These are phyloP conservation scores for Antechinus flavipes DNA, from an alignment of 2,113 vertebrate species.

Conservation along the genomic window DNA sequence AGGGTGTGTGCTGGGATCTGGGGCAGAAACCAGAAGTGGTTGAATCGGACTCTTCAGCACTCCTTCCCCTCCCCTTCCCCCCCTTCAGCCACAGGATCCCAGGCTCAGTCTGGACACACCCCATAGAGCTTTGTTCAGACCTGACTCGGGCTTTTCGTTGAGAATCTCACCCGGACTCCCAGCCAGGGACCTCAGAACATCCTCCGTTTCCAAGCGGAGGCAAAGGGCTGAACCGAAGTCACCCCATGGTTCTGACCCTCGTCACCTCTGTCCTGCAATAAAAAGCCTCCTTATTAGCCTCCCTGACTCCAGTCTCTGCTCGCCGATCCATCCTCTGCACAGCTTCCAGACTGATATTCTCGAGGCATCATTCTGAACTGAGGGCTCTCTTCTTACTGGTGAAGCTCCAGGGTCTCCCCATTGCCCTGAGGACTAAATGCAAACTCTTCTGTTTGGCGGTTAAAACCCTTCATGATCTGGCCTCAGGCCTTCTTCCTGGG, in stretches of 20 bases:
- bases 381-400: background rate
- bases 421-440: background rate
- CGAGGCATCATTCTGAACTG: background rate
- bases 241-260: background rate
- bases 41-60: constrained; percentile 55
- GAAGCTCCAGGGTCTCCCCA: background rate
- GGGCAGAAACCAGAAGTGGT: constrained; percentile 53
- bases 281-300: background rate
- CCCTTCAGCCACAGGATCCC: background rate
- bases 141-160: background rate
- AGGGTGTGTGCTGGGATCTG: background rate
- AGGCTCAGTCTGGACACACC: background rate
- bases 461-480: background rate
- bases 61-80: background rate
- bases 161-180: background rate
- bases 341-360: background rate
- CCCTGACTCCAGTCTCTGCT: background rate
- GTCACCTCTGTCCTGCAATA: background rate
- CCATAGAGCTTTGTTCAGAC: background rate
- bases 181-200: background rate
- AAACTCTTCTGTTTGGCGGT: background rate
- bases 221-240: background rate
- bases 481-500: background rate
- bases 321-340: background rate
- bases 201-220: background rate